A percentile compares a stretch with the other conserved stretches of the same genome.
Conservation (phyloP, 92 coral and sea anemone species). For the Palythoa grandiflora region DNA sequence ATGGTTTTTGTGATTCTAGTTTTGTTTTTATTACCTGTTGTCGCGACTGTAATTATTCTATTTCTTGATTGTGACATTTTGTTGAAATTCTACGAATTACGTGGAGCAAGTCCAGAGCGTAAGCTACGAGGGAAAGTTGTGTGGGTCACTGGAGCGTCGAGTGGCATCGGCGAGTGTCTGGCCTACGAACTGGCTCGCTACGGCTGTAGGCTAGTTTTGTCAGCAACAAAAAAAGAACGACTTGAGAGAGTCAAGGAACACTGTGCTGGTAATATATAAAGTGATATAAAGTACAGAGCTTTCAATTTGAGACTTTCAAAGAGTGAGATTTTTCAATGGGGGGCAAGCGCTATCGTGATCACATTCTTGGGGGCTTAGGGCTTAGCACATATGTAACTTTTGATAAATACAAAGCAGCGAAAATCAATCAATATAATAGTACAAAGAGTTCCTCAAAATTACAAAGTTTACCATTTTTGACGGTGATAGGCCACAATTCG, state of each 20-base stretch:
- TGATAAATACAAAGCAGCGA: too few species aligned
- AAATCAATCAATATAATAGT: too few species aligned
- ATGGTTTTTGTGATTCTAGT: too few species aligned
- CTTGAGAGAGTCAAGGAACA: constrained; percentile 85
- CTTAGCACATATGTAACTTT: too few species aligned
- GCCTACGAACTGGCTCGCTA: constrained; percentile 88
- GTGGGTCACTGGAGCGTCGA: constrained; percentile 97
- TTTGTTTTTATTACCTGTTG: too few species aligned
- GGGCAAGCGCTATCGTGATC: too few species aligned
- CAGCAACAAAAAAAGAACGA: constrained; percentile 87
- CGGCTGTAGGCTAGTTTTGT: constrained; percentile 87
- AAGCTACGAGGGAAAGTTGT: constrained; percentile 88
- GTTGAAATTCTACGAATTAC: constrained; percentile 80
- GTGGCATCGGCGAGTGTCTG: constrained; percentile 91
- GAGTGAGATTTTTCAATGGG: too few species aligned
- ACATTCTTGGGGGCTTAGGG: too few species aligned
- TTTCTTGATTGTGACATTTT: constrained; percentile 80
- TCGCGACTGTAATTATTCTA: constrained; percentile 32
- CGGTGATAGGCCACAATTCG: too few species aligned
- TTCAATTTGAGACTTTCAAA: too few species aligned
- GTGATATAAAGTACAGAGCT: neutral
- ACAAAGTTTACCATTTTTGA: too few species aligned
- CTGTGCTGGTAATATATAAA: constrained; percentile 72
- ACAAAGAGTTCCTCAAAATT: too few species aligned
- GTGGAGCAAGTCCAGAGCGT: constrained; percentile 80